Evolutionary conservation across 2,888 invertebrate genomes (phyloP), one percentile per base, ranked within the genome.

Genomic region (Ditula angustiorana): DNA sequence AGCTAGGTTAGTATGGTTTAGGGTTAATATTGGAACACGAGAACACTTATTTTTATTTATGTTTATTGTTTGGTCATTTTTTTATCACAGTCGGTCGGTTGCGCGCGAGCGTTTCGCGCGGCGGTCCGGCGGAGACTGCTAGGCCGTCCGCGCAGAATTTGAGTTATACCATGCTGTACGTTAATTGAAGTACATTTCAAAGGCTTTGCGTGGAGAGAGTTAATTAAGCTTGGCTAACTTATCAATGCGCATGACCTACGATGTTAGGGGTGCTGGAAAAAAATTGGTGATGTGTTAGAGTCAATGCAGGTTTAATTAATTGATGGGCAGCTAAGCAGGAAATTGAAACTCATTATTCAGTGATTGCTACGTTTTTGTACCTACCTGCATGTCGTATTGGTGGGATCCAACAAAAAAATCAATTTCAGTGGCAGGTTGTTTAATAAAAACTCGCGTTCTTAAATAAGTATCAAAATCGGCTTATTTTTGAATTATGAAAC

Each of bases 151-250:
- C 13, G 13, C 5, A 1, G 19, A 19, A 2, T 2, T 19, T 7
- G 19, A 3, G 41, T 41, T 35, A 35, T 35, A 19, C 41, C n/a
- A n/a, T 13, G 13, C 13, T 33, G n/a, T 37, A 8, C 19, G 8
- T 10, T 41, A 41, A 41, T 41, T n/a, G 19, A 41, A 41, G 41
- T 35, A 57, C 35, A 50, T 35, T 28, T 30, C 33, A 30, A 35
- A 13, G 33, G 21, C 21, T 46, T 30, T 33, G 46, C 44, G 28
- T n/a, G 41, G 23, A 28, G 41, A 46, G 23, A 41, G 30, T 33
- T 2, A 47, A 47, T 46, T n/a, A 21, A n/a, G 26, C 44, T 28
- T 46, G 44, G 46, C 30, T 21, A 24, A 30, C 19, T 35, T 41
- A 41, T 41, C 19, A 19, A 41, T 41, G 41, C 10, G 13, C n/a